Base-by-base conservation (phyloP, 2,113 vertebrate genomes). In the Cyprinodon tularosa region DNA sequence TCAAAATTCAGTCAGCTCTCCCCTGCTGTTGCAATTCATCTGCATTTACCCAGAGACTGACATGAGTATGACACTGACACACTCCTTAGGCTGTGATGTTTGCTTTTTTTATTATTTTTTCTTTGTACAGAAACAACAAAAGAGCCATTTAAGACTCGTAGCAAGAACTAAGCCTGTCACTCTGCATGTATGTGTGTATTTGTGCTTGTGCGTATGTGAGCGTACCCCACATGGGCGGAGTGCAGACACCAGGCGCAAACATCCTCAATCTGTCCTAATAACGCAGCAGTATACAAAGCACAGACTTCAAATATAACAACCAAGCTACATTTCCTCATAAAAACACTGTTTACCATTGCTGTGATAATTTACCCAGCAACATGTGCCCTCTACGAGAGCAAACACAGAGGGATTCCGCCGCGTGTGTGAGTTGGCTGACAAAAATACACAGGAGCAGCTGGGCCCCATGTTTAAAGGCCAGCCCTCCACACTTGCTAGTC, bases 331-430 rank as follows among this genome's bases (percentile, higher is more conserved):
- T 77, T 78, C 86, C 81, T 90, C 81, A 91, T 91, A 77, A 83
- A 91, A 89, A 92, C 81, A 86, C 90, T 90, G 89, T 93, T 93
- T 93, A 77, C 88, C 90, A 76, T 93, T 79, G 89, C 92, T 90
- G 86, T 89, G 90, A 90, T 89, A 91, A 92, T 95, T 94, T 81
- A 84, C 90, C 89, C 87, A 92, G 93, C 84, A 90, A 89, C 88
- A 92, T 90, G 93, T 86, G 86, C 94, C 84, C 85, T 91, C 89
- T 83, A 87, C 88, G 84, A 93, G 90, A 66, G 87, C 80, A 90
- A 87, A 91, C 84, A 89, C 63, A 68, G 66, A 89, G 91, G 86
- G 83, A 89, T 90, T 88, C 90, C 89, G 81, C 44, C 76, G 82
- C 77, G 36, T 22, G 86, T 89, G 85, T 92, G 84, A 84, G 85